Evolutionary conservation across 2,888 invertebrate species (phyloP).

Genomic region (Agrotis ipsilon): DNA sequence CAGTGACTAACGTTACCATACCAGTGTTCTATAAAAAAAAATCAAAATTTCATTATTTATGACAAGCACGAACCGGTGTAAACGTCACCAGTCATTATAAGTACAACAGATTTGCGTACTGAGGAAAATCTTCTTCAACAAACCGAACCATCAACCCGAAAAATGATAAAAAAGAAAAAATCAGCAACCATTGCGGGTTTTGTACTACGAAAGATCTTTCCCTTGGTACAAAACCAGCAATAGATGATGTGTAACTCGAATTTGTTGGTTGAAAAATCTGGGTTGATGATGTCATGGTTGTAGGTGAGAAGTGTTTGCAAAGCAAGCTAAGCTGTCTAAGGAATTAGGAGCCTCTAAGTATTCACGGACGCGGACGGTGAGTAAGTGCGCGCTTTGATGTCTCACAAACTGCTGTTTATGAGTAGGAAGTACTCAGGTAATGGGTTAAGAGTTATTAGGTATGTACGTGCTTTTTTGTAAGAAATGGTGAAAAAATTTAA

Average conservation of each 20-base stretch:
- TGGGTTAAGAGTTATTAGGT: slow-evolving; percentile 29
- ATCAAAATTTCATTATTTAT: slow-evolving; percentile 51
- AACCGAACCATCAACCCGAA: slow-evolving; percentile 12
- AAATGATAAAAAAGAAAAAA: background rate
- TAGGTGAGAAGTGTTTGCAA: slow-evolving; percentile 63
- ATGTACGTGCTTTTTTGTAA: background rate
- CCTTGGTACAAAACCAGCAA: background rate
- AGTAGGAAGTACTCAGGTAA: slow-evolving; percentile 33
- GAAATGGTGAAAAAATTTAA: background rate
- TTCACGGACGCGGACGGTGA: slow-evolving; percentile 52
- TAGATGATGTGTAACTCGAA: background rate
- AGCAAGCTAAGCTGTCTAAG: slow-evolving; percentile 69
- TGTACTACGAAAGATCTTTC: rapidly evolving
- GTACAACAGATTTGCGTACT: slow-evolving; percentile 61
- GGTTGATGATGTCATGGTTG: slow-evolving; percentile 31
- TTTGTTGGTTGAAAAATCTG: background rate
- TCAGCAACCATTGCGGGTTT: background rate
- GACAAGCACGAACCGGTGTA: slow-evolving; percentile 38
- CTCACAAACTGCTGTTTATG: slow-evolving; percentile 47
- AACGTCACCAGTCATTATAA: slow-evolving; percentile 52
- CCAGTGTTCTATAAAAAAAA: slow-evolving; percentile 30
- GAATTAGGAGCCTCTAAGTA: slow-evolving; percentile 65
- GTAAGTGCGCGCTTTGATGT: slow-evolving; percentile 64
- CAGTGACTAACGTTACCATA: background rate
- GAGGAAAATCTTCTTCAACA: slow-evolving; percentile 54